Evolutionary conservation across 2,113 vertebrate species (phyloP), one percentile per base, ranked within the genome.

Genomic region (Phrynocephalus versicolor): DNA sequence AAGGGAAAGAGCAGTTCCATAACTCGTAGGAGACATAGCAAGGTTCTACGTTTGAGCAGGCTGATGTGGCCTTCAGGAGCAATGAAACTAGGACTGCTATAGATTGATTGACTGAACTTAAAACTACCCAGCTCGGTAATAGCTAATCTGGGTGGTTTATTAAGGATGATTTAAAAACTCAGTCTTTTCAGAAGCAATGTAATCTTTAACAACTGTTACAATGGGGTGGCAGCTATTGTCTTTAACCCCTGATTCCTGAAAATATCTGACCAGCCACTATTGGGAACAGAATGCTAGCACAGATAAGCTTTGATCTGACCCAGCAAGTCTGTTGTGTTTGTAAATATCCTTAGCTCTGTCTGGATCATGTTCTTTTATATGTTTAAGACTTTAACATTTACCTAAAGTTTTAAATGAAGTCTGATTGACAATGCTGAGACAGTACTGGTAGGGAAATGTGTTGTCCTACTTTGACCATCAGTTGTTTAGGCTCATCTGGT

Each of bases 401-500:
- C 16, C 69, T 73, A 65, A 87, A 84, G 51, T 4, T 84, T 19
- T 88, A 79, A 73, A 33, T 62, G 14, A 35, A 84, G 9, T 79
- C 73, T 74, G 35, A 39, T 21, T 65, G 60, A 55, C 23, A 81
- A 39, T 83, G 85, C 82, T 37, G 51, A 89, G 18, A 39, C 37
- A 55, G 19, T 13, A 80, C 58, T 30, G 71, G 3, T 3, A 8
- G 4, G 81, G 41, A 82, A 41, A 33, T 41, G 33, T 37, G 73
- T 10, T 2, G 58, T 39, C 37, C 25, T 87, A 18, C 2, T 72
- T 65, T n/a, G 76, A 0, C 60, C 25, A 57, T 37, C 70, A 91
- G 3, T 58, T 86, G 88, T 51, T 75, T 86, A 88, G 91, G 70
- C 2, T 3, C 9, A 90, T 19, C 1, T 25, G 39, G 73, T 33